phyloP scores from a whole-genome alignment of 2,888 invertebrate genomes.

The Harpalus rufipes region DNA sequence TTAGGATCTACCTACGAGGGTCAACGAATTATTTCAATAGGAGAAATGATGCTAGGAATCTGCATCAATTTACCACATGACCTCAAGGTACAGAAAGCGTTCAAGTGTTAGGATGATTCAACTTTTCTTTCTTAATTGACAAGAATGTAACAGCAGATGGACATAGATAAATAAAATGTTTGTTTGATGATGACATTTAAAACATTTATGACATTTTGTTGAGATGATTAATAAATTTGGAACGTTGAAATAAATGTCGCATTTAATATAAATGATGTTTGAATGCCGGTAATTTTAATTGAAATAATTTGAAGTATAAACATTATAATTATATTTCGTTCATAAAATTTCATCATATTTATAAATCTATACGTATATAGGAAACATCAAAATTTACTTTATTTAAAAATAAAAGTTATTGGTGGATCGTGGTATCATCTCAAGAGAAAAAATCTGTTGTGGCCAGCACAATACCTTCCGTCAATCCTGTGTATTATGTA shows the following conservation, averaged over 20 bases:
- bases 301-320: too few species aligned
- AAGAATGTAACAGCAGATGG: not conserved
- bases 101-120: not conserved
- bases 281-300: not conserved
- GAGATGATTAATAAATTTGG: not conserved
- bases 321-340: too few species aligned
- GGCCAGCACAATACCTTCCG: too few species aligned
- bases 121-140: not conserved
- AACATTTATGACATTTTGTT: not conserved
- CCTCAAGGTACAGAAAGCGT: slow-evolving; percentile 9
- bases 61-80: slow-evolving; percentile 32
- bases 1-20: slow-evolving; percentile 30
- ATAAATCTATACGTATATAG: too few species aligned
- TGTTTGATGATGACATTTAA: not conserved
- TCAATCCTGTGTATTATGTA: too few species aligned
- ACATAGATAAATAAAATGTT: not conserved
- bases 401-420: too few species aligned
- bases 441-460: too few species aligned
- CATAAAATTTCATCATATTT: too few species aligned
- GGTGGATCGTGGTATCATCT: too few species aligned
- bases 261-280: not conserved
- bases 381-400: too few species aligned
- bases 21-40: slow-evolving; percentile 54
- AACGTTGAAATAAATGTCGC: not conserved
- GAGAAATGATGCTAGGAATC: slow-evolving; percentile 33